Evolutionary conservation across 2,113 vertebrate species (phyloP), one percentile per base, ranked within the genome.

Genomic region (Peromyscus maniculatus): DNA sequence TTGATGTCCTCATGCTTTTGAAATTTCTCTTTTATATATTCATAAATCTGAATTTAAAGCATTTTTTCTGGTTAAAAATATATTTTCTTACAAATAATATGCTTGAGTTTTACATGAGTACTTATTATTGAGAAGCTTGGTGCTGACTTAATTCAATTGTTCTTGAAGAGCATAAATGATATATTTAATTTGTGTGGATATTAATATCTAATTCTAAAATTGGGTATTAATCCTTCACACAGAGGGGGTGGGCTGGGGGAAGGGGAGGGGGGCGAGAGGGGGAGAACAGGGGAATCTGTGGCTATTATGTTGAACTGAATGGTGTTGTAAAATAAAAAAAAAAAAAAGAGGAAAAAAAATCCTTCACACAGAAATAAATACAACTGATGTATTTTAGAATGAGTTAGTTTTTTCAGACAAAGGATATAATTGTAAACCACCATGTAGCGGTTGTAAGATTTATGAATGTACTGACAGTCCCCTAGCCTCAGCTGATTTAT

Each of bases 401-500:
- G 28, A 89, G 31, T 46, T 74, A 69, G 33, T 92, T 96, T 91
- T 97, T 95, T 93, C 83, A 31, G 95, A 91, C 43, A 91, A 66
- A 82, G 59, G 6, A 84, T 89, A 46, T 91, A 86, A 78, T 74
- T 96, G 94, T n/a, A 94, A 64, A 91, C 16, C 16, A 94, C 21
- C 80, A 75, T 71, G n/a, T 88, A 96, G 91, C 78, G 92, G 86
- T 95, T 96, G 91, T 17, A 12, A 95, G 87, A 97, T 97, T 97
- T 96, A 96, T 96, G 82, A 91, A 87, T 94, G 82, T 62, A 39
- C 62, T 91, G 91, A 91, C 69, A 92, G 57, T 95, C 22, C 72
- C 84, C 92, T 94, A 86, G 62, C 64, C 96, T 96, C 78, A 95
- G 82, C 24, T 97, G 83, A 96, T 94, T 97, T 97, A 75, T 97